Evolutionary conservation across 1,140 invertebrate genomes (phyloP).

Genomic region (Sarcophaga peregrina): DNA sequence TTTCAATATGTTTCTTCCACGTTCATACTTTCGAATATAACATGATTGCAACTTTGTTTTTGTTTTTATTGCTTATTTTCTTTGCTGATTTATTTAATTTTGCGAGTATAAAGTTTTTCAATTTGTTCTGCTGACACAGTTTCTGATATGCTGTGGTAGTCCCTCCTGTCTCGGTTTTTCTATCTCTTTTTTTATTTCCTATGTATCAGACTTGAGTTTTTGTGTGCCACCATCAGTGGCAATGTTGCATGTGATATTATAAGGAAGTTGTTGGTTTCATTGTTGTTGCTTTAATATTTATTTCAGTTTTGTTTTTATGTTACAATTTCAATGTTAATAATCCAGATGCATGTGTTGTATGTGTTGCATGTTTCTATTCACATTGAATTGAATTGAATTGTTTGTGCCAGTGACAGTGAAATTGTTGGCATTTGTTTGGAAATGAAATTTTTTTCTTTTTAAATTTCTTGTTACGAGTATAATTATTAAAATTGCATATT

Average conservation of each 20-base stretch:
- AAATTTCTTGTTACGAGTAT: not conserved
- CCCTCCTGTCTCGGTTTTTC: no score
- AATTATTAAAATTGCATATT: no score
- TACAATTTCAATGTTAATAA: constrained; percentile 5
- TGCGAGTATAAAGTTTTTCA: no score
- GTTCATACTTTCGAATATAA: constrained; percentile 14
- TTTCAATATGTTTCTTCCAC: not conserved
- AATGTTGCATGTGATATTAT: constrained; percentile 10
- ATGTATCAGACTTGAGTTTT: not conserved
- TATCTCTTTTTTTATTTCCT: no score
- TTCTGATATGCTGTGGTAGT: not conserved
- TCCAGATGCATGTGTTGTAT: not conserved
- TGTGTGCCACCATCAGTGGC: not conserved
- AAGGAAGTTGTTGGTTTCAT: not conserved
- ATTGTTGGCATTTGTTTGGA: not conserved
- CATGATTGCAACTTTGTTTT: not conserved
- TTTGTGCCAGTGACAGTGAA: constrained; percentile 33
- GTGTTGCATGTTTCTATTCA: not conserved
- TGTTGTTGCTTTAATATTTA: not conserved
- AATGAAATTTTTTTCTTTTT: not conserved
- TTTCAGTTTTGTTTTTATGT: not conserved
- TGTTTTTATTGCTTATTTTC: not conserved
- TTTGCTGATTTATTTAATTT: no score
- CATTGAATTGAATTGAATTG: constrained; percentile 7
- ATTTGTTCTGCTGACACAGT: constrained; percentile 33